Conservation (phyloP, 2,888 invertebrate species). For the Cataglyphis albicans region DNA sequence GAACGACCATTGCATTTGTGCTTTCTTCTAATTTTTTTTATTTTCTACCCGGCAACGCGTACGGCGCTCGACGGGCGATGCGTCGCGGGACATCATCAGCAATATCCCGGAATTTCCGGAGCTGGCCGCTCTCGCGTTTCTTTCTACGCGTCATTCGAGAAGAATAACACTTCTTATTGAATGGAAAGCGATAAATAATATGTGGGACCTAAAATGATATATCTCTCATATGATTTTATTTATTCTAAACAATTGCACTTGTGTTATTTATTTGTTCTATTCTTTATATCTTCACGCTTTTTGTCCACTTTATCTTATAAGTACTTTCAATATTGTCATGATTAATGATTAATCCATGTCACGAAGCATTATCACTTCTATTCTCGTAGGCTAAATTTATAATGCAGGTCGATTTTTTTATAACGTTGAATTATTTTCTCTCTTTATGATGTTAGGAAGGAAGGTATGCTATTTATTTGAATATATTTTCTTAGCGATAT, state of each 20-base stretch:
- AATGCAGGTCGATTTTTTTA: neutral
- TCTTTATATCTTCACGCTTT: neutral
- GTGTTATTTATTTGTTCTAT: neutral
- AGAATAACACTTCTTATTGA: constrained; percentile 33
- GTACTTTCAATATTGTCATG: neutral
- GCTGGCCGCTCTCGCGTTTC: constrained; percentile 14
- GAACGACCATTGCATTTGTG: constrained; percentile 61
- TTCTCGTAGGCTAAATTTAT: constrained; percentile 1
- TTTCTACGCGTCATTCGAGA: constrained; percentile 7
- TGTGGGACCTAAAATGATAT: neutral
- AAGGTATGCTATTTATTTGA: neutral
- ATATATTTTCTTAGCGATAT: constrained; percentile 13
- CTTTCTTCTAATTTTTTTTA: constrained; percentile 42
- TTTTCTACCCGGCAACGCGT: constrained; percentile 16
- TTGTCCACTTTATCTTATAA: neutral
- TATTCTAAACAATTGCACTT: neutral
- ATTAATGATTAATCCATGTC: neutral
- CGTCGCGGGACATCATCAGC: constrained; percentile 34
- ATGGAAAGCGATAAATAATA: constrained; percentile 23
- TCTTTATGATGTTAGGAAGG: neutral
- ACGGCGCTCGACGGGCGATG: constrained; percentile 16
- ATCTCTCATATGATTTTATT: neutral
- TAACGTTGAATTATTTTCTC: constrained; percentile 7
- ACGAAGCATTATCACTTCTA: neutral
- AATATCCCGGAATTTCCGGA: constrained; percentile 35